These are phyloP conservation scores for Gasteruption jaculator DNA, from an alignment of 2,888 invertebrate species.

Conservation along the genomic window DNA sequence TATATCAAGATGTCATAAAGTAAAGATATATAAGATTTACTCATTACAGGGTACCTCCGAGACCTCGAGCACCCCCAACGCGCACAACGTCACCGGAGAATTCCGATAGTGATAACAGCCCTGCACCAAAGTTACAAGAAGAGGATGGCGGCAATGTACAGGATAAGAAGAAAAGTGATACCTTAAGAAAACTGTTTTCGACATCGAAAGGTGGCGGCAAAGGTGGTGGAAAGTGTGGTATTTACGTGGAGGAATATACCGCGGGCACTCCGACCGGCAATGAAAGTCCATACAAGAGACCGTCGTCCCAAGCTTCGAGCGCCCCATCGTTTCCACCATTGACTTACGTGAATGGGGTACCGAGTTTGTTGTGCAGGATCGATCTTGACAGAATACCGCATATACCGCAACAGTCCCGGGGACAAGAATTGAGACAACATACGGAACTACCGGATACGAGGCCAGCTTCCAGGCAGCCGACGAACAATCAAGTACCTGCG, in stretches of 20 bases:
- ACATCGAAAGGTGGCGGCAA: constrained; percentile 51
- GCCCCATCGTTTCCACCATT: constrained; percentile 32
- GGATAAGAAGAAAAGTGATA: constrained; percentile 70
- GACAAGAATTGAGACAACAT: constrained; percentile 54
- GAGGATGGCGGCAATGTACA: constrained; percentile 55
- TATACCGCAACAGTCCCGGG: constrained; percentile 44
- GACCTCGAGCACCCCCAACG: constrained; percentile 41
- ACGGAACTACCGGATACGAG: constrained; percentile 54
- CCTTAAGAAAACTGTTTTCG: constrained; percentile 63
- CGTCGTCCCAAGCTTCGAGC: constrained; percentile 35
- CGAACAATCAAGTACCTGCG: constrained; percentile 32
- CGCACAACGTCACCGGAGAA: constrained; percentile 47
- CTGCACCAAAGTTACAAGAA: constrained; percentile 49
- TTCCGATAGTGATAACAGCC: constrained; percentile 48
- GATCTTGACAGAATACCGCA: constrained; percentile 48
- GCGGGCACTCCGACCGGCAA: constrained; percentile 46
- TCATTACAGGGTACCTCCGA: constrained; percentile 31
- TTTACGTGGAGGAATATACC: constrained; percentile 47
- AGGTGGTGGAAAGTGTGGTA: constrained; percentile 64
- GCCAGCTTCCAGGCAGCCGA: constrained; percentile 43
- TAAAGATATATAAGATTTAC: not conserved
- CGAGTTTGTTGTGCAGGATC: constrained; percentile 50
- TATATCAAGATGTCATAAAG: constrained; percentile 10
- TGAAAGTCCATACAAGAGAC: constrained; percentile 51
- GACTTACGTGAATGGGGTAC: constrained; percentile 38